Base-by-base conservation (phyloP, 2,797 vertebrate species). In the Pangasius larnaudii region DNA sequence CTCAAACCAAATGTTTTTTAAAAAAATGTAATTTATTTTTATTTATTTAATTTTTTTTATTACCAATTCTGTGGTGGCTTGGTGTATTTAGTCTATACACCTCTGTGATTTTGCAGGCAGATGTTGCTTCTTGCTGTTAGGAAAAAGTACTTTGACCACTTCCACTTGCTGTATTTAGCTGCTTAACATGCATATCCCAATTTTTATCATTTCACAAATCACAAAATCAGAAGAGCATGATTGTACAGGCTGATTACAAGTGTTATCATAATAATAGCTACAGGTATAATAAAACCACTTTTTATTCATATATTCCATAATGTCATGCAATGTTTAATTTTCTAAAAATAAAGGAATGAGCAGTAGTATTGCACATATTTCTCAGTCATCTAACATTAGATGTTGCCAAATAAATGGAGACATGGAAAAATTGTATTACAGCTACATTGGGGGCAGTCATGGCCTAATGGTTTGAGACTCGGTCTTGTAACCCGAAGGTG, bases 201-300 rank as follows among this genome's bases (percentile, higher is more conserved):
- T 77, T 79, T 80, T 13, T 80, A 80, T 36, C 3, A 58, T 19
- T 80, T 59, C 18, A 59, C 5, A 82, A 82, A 82, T 81, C 53
- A 24, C 33, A 53, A 81, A 27, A 77, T 18, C 46, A 80, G n/a
- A 51, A 16, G 9, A 13, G 33, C 77, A 59, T 59, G 19, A 36
- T 59, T 59, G 19, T 19, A 13, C 18, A 36, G 1, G 30, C 5
- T 59, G 11, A 33, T 56, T n/a, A 53, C 49, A 78, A 42, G 22
- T 49, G 5, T 11, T 51, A 46, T 13, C 46, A 74, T n/a, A 18
- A 49, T 77, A 42, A 33, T 69, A 46, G 22, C 36, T 72, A 22
- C 39, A 46, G 19, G 7, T 42, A 27, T 74, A 27, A 74, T n/a
- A 51, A n/a, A n/a, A 27, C 11, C 27, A n/a, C 27, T 3, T n/a